Percentiles rank a stretch among this genome's conserved stretches.
Conservation (phyloP, 2,888 invertebrate species). For the Dyspetes luteomarginatus region DNA sequence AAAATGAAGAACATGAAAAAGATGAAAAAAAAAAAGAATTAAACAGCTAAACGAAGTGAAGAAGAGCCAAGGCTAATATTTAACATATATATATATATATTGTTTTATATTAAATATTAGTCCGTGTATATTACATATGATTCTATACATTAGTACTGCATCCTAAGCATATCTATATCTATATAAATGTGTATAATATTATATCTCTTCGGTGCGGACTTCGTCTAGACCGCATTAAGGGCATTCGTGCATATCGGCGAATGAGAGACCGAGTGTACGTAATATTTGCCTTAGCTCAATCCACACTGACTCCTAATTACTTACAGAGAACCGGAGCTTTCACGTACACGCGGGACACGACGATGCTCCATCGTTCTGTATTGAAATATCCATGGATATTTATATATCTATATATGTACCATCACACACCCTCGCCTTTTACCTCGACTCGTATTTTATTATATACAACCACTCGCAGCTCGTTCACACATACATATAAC, state of each 20-base stretch:
- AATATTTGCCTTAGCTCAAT: constrained; percentile 80
- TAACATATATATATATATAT: constrained; percentile 56
- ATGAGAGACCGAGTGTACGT: constrained; percentile 68
- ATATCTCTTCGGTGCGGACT: constrained; percentile 63
- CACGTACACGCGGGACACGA: constrained; percentile 63
- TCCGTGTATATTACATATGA: background rate
- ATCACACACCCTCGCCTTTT: constrained; percentile 42
- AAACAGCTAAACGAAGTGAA: constrained; percentile 47
- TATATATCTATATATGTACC: constrained; percentile 34
- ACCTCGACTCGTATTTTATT: constrained; percentile 49
- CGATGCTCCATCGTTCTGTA: constrained; percentile 59
- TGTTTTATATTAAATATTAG: constrained; percentile 19
- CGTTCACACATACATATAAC: background rate
- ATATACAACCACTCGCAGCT: constrained; percentile 43
- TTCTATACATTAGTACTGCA: constrained; percentile 14
- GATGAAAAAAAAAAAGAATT: constrained; percentile 46
- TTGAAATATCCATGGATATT: constrained; percentile 16
- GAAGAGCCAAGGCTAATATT: constrained; percentile 61
- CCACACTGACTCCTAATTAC: constrained; percentile 79
- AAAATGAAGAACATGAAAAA: constrained; percentile 45
- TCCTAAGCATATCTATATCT: constrained; percentile 10
- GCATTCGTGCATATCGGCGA: constrained; percentile 68
- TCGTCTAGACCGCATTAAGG: constrained; percentile 68
- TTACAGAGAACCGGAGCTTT: constrained; percentile 74
- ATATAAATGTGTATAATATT: constrained; percentile 27